Percentiles rank a stretch among this genome's conserved stretches.
These are phyloP conservation scores for Drosophila nasuta DNA, from an alignment of 1,140 invertebrate species.

Conservation along the genomic window DNA sequence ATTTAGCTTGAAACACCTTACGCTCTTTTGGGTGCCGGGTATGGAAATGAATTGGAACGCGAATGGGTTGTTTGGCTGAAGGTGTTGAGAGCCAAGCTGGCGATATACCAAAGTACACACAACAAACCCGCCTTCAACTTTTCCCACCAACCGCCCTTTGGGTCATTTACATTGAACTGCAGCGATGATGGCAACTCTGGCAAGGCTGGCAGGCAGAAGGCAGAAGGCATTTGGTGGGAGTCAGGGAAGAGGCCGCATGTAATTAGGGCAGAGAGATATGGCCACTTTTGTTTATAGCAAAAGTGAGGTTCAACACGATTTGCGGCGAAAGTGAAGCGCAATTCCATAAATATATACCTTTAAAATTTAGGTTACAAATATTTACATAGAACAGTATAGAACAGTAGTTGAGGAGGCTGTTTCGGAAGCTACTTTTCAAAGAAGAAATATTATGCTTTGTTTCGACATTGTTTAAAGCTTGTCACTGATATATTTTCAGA, in stretches of 20 bases:
- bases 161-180: constrained; percentile 24
- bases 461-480: no score
- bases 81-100: constrained; percentile 36
- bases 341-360: neutral
- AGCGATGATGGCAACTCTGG: constrained; percentile 18
- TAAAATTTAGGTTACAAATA: neutral
- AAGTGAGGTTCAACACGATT: constrained; percentile 13
- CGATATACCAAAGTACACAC: constrained; percentile 13
- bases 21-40: no score
- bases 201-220: neutral
- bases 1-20: no score
- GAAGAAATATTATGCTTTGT: no score
- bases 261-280: constrained; percentile 25
- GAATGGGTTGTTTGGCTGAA: constrained; percentile 30
- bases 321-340: constrained; percentile 1
- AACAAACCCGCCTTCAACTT: neutral
- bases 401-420: no score
- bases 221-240: no score
- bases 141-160: neutral
- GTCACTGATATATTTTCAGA: no score
- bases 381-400: neutral
- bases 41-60: constrained; percentile 45
- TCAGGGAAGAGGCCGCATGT: neutral
- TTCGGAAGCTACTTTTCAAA: no score
- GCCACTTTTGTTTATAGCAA: neutral